Base-by-base conservation (phyloP, 2,888 invertebrate species). In the Papilio protenor region DNA sequence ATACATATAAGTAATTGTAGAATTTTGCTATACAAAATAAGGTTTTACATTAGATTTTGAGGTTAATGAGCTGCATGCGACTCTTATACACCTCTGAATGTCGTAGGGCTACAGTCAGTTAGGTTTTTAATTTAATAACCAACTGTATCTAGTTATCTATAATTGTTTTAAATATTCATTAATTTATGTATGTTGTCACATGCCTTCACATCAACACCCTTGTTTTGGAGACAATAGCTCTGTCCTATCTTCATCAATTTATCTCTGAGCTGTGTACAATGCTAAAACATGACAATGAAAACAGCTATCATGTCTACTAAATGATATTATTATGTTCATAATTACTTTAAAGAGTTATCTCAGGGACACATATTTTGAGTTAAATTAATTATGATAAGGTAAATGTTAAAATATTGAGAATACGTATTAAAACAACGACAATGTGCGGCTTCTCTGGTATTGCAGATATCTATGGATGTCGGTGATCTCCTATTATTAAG, bases 241-340 rank as follows among this genome's bases (percentile, higher is more conserved):
- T 23, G n/a, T 55, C 18, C 66, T 75, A 52, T 69, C 66, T 69
- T 33, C 75, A 55, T 75, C 33, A 55, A 69, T 52, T 49, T 75
- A 55, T 55, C 52, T 55, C 52, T 16, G 40, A 75, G 21, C 40
- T 11, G 27, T 14, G 61, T 69, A 76, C 45, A 75, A 75, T 57
- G 45, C 55, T 70, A 18, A 27, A 76, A 69, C 75, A 70, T 57
- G 75, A 70, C 75, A 76, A 76, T 70, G 23, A 55, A 75, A 76
- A 18, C 27, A 40, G 57, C n/a, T 69, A 75, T 70, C 70, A 27
- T 76, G 55, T 70, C 18, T 57, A 70, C 55, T 59, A 76, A 75
- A 27, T 75, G 40, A 23, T 76, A 76, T 76, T 70, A 45, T 76
- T 55, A 52, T 55, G 27, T 55, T 40, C 11, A 18, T 70, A 69